Conservation (phyloP, 2,888 invertebrate species). For the Platycheirus albimanus region DNA sequence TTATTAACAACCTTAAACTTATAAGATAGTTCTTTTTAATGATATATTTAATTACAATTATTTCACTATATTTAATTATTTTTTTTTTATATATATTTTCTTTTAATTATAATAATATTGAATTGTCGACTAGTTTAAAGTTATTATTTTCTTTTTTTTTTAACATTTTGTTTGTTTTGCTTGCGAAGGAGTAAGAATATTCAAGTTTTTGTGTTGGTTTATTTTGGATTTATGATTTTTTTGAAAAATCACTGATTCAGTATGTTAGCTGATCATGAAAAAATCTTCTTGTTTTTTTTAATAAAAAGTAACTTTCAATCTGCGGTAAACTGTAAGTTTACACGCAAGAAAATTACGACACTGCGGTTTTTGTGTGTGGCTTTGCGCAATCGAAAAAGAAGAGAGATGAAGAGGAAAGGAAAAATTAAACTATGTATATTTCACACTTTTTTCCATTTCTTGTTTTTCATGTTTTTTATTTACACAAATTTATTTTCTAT, state of each 20-base stretch:
- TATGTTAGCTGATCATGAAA: constrained; percentile 17
- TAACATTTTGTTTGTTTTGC: constrained; percentile 38
- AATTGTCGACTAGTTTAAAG: constrained; percentile 73
- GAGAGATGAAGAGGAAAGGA: constrained; percentile 57
- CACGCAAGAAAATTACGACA: constrained; percentile 51
- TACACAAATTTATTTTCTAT: constrained; percentile 65
- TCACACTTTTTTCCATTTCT: constrained; percentile 53
- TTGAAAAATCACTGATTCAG: constrained; percentile 47
- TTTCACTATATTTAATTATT: constrained; percentile 74
- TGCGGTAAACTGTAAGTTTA: constrained; percentile 57
- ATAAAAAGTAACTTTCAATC: constrained; percentile 43
- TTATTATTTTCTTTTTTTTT: constrained; percentile 64
- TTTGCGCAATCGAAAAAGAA: constrained; percentile 65
- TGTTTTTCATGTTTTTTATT: constrained; percentile 54
- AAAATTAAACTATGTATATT: constrained; percentile 61
- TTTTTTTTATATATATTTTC: no score
- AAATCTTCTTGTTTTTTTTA: constrained; percentile 10
- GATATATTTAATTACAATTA: constrained; percentile 74
- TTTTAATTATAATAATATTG: constrained; percentile 68
- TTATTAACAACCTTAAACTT: constrained; percentile 74
- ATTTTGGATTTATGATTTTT: constrained; percentile 21
- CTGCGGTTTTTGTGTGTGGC: constrained; percentile 30
- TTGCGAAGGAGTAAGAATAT: constrained; percentile 46
- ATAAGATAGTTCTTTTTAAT: constrained; percentile 62
- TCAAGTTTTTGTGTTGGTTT: constrained; percentile 21